phyloP scores from a whole-genome alignment of 2,797 vertebrate species.

The Melanotaenia maccullochi region DNA sequence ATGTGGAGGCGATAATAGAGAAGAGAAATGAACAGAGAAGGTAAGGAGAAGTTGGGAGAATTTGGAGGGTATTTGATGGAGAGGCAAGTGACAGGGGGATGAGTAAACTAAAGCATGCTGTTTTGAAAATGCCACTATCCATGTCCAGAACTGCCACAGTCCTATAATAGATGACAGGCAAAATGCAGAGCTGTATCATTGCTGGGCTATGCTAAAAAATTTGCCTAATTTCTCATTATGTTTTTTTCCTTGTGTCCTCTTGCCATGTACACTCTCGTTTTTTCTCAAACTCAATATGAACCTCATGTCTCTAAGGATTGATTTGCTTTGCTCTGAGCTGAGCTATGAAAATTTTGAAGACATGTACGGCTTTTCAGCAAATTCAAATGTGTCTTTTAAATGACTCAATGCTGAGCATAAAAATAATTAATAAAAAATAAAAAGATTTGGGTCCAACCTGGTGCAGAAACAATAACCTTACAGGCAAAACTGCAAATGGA shows the following conservation, averaged over 20 bases:
- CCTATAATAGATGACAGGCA: slow-evolving; percentile 45
- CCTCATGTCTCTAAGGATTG: slow-evolving; percentile 54
- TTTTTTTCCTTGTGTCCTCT: slow-evolving; percentile 29
- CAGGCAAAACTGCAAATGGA: slow-evolving; percentile 4
- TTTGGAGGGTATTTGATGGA: slow-evolving; percentile 28
- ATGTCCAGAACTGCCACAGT: slow-evolving; percentile 50
- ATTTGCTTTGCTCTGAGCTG: slow-evolving; percentile 44
- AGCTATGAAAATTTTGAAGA: slow-evolving; percentile 37
- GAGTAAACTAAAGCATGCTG: slow-evolving; percentile 51
- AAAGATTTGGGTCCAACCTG: slow-evolving; percentile 1
- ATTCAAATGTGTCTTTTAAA: slow-evolving; percentile 41
- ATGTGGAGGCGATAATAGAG: slow-evolving; percentile 67
- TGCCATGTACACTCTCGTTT: slow-evolving; percentile 51
- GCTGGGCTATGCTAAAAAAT: slow-evolving; percentile 47
- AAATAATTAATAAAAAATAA: background rate
- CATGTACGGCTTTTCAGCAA: slow-evolving; percentile 19
- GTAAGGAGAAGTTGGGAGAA: slow-evolving; percentile 9
- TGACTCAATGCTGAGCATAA: slow-evolving; percentile 25
- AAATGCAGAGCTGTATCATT: slow-evolving; percentile 51
- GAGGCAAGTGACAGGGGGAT: slow-evolving; percentile 42
- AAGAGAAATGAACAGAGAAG: slow-evolving; percentile 60
- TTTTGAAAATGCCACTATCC: slow-evolving; percentile 65
- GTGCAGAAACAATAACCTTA: slow-evolving; percentile 8
- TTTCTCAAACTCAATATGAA: slow-evolving; percentile 58
- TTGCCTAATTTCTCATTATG: slow-evolving; percentile 67